Evolutionary conservation across 2,888 invertebrate genomes (phyloP).

Genomic region (Lymantria dispar): DNA sequence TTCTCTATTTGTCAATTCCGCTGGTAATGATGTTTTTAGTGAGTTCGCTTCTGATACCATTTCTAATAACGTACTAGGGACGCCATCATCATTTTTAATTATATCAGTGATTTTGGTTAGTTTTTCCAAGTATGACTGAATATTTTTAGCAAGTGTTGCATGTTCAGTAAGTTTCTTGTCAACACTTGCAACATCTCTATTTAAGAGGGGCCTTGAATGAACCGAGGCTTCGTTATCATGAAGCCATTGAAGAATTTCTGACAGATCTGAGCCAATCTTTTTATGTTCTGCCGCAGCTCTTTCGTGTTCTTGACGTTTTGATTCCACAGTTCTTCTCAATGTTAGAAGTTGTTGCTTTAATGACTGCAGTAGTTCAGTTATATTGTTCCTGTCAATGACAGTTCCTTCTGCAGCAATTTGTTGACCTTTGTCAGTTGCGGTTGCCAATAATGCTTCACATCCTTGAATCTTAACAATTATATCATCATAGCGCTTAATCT

Average conservation of each 20-base stretch:
- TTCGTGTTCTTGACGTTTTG: constrained; percentile 93
- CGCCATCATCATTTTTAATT: constrained; percentile 88
- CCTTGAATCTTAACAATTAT: constrained; percentile 94
- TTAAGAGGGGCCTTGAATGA: constrained; percentile 91
- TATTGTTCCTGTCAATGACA: constrained; percentile 91
- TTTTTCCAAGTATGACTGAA: constrained; percentile 87
- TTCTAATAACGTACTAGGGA: constrained; percentile 91
- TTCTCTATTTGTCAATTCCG: constrained; percentile 90
- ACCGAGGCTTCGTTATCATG: constrained; percentile 91
- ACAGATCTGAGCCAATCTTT: constrained; percentile 91
- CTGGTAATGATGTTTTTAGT: constrained; percentile 88
- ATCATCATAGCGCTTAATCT: constrained; percentile 93
- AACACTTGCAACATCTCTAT: constrained; percentile 90
- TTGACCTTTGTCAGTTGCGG: constrained; percentile 95
- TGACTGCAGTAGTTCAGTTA: constrained; percentile 93
- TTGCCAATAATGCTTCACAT: constrained; percentile 92
- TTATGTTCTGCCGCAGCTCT: constrained; percentile 93
- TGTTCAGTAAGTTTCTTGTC: constrained; percentile 92
- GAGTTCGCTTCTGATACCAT: constrained; percentile 93
- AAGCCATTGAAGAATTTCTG: constrained; percentile 91
- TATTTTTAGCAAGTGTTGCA: constrained; percentile 84
- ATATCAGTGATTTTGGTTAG: constrained; percentile 87
- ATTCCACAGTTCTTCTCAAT: constrained; percentile 91
- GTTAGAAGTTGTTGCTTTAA: constrained; percentile 92
- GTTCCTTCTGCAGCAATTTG: constrained; percentile 96